Conservation (phyloP, 2,888 invertebrate species). For the Pandemis heparana region DNA sequence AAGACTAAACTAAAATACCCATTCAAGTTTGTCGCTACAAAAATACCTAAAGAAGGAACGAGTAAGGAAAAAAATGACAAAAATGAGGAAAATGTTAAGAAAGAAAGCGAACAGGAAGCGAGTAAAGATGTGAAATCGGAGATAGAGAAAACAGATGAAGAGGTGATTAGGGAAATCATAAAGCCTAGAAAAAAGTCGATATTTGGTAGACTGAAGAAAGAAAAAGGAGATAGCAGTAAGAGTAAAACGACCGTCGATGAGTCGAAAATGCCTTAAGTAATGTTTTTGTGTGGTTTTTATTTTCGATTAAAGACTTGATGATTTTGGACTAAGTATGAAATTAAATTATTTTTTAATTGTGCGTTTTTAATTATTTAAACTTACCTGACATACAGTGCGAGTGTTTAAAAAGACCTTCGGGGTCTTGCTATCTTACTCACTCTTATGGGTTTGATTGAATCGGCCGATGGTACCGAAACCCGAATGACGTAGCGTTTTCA, state of each 20-base stretch:
- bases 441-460: too few species aligned
- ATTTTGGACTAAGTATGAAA: background rate
- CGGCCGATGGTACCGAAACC: too few species aligned
- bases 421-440: too few species aligned
- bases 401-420: too few species aligned
- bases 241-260: constrained; percentile 5
- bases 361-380: too few species aligned
- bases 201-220: constrained; percentile 30
- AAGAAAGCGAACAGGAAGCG: background rate
- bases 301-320: background rate
- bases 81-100: background rate
- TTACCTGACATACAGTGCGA: too few species aligned
- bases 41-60: constrained; percentile 24
- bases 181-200: constrained; percentile 16
- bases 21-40: constrained; percentile 36
- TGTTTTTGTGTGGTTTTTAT: background rate
- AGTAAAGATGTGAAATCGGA: background rate
- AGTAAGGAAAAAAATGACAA: background rate
- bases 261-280: background rate
- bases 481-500: too few species aligned
- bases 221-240: constrained; percentile 1
- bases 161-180: background rate
- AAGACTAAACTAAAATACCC: constrained; percentile 22
- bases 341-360: background rate
- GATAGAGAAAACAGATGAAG: constrained; percentile 7